Base-by-base conservation (phyloP, 2,888 invertebrate genomes). In the Chloromyia formosa region DNA sequence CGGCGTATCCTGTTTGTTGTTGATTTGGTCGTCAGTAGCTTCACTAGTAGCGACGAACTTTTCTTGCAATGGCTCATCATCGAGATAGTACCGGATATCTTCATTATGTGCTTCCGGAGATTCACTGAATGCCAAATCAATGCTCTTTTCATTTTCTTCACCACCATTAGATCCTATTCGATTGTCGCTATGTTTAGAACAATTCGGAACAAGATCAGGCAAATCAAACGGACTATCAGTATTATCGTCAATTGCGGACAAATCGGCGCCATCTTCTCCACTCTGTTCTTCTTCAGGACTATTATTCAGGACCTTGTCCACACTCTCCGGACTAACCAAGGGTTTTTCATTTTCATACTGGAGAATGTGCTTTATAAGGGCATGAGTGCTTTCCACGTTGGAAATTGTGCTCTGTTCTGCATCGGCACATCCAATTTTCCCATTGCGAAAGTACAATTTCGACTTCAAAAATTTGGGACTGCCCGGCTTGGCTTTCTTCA, bases 371-470 rank as follows among this genome's bases (percentile, higher is more conserved):
- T 86, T 86, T n/a, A 86, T 83, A 77, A 86, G 74, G 0, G 84
- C 85, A 77, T 85, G 85, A 0, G 86, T 86, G 64, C 83, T 81
- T 71, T 86, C 84, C 18, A 86, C 82, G 77, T 86, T 84, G 49
- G 84, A 76, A 62, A 83, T 83, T 12, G 66, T 56, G 22, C 75
- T 75, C 20, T 83, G 83, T 49, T 85, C 83, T 0, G 85, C 82
- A 45, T 84, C 86, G 20, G 83, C 80, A 73, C 86, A 86, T 12
- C 86, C 86, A 14, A 86, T 85, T 71, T 83, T 83, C 0, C 86
- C 86, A 73, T 86, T 85, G 0, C 83, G 82, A 75, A 86, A 86
- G 73, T 85, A 85, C 4, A 86, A 77, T 20, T 82, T 82, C 5
- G 84, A 84, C 60, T 85, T 83, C 10, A 82, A 78, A 76, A 84